Evolutionary conservation across 2,888 invertebrate genomes (phyloP).

Genomic region (Rugalucina vietnamica): DNA sequence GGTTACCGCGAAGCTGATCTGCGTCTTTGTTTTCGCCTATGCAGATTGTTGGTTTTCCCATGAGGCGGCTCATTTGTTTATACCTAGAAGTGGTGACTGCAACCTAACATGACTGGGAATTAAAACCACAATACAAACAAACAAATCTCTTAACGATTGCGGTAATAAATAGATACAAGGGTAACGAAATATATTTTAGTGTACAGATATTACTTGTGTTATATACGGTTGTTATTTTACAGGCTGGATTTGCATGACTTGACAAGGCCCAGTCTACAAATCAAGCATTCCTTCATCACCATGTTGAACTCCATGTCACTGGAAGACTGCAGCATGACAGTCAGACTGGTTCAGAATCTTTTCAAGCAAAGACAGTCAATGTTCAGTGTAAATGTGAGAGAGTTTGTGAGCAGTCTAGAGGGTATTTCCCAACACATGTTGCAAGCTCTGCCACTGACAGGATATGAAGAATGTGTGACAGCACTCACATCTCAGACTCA

Average conservation of each 20-base stretch:
- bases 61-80: too few species aligned
- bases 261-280: background rate
- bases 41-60: too few species aligned
- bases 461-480: background rate
- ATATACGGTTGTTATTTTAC: background rate
- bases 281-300: background rate
- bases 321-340: background rate
- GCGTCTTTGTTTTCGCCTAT: too few species aligned
- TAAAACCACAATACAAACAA: too few species aligned
- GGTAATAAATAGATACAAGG: too few species aligned
- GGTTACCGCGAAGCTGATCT: too few species aligned
- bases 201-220: too few species aligned
- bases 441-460: background rate
- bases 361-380: background rate
- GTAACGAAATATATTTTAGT: too few species aligned
- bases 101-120: too few species aligned
- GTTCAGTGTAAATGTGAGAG: background rate
- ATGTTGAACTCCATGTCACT: background rate
- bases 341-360: background rate
- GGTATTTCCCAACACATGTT: constrained; percentile 17
- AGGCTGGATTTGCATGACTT: background rate
- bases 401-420: constrained; percentile 40
- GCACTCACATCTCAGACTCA: background rate
- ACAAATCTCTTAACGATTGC: too few species aligned
- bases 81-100: too few species aligned